Evolutionary conservation across 1,140 invertebrate genomes (phyloP), one percentile per base, ranked within the genome.

Genomic region (Megalopta genalis): DNA sequence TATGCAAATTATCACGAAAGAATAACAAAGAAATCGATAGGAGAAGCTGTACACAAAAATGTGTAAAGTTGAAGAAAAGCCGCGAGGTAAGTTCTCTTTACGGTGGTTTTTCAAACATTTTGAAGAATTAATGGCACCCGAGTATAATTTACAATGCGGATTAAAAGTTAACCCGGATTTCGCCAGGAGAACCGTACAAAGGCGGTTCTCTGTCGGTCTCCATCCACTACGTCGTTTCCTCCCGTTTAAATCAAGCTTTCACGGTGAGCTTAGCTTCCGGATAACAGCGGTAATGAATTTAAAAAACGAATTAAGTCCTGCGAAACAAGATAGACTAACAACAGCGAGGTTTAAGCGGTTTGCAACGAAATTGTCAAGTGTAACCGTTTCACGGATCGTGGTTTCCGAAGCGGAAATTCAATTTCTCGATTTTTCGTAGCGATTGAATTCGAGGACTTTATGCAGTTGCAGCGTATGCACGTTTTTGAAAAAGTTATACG

Each of bases 281-380:
- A 42, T 65, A 74, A 65, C 72, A 32, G n/a, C 27, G 18, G 46
- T 57, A 74, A 64, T 74, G 72, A 65, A 74, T 74, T 65, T 49
- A 72, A 60, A 49, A 63, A 25, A 57, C 14, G 18, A 25, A 27
- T 57, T 54, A 39, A 65, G 23, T 25, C 49, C 18, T n/a, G 32
- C 18, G 23, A 39, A 65, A 63, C 9, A 39, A 46, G 21, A 37
- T 74, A 25, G 12, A 14, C 18, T 54, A 49, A 52, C 62, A 65
- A 18, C 12, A 14, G 14, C 2, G 39, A 52, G 59, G 18, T 73
- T 63, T 37, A 49, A 23, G 27, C 27, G 37, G 18, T 52, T 37
- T 21, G 2, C 37, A 2, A 62, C 32, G 25, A 64, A 64, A 64
- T 18, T 21, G 10, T 72, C 49, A 37, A 39, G 57, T 21, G 32